Evolutionary conservation across 2,888 invertebrate genomes (phyloP), one percentile per base, ranked within the genome.

Genomic region (Nyleta sp.): DNA sequence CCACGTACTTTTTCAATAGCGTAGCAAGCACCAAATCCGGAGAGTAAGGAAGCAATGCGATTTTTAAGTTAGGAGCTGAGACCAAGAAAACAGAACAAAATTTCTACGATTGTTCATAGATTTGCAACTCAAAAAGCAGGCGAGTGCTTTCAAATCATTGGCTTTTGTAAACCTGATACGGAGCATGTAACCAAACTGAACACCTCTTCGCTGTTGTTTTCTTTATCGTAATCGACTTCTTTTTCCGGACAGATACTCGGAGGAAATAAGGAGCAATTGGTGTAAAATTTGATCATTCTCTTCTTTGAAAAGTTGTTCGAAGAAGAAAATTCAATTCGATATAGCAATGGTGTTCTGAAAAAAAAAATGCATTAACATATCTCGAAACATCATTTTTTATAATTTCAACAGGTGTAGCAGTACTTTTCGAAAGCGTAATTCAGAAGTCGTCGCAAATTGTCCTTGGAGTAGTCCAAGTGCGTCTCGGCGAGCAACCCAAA

Each of bases 401-500:
- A 48, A 76, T 10, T 24, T 65, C 62, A 44, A 48, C 24, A 7
- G 81, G 70, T 15, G 4, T 78, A 82, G 8, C 82, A 81, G 17
- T 85, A 87, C 24, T 84, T 71, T 31, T 84, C 84, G 11, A 84
- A 79, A n/a, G 84, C 83, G 31, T 71, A 73, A 40, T 79, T 71
- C 55, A 88, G 85, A 44, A 89, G 65, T 4, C 78, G 68, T 31
- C 82, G 82, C 17, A 87, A 76, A 59, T 70, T 82, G 33, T 83
- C 82, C 11, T 72, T 80, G 17, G 85, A 53, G 80, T 84, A 87
- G 71, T 83, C 79, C 31, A 88, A 70, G 80, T 88, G 83, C 22
- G 75, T 74, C 74, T 89, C 86, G 7, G 86, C 80, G 28, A 88
- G 74, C 46, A 86, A 57, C 42, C 86, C 80, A 67, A 88, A 88